These are phyloP conservation scores for Cheilosia scutellata DNA, from an alignment of 2,888 invertebrate species.

Conservation along the genomic window DNA sequence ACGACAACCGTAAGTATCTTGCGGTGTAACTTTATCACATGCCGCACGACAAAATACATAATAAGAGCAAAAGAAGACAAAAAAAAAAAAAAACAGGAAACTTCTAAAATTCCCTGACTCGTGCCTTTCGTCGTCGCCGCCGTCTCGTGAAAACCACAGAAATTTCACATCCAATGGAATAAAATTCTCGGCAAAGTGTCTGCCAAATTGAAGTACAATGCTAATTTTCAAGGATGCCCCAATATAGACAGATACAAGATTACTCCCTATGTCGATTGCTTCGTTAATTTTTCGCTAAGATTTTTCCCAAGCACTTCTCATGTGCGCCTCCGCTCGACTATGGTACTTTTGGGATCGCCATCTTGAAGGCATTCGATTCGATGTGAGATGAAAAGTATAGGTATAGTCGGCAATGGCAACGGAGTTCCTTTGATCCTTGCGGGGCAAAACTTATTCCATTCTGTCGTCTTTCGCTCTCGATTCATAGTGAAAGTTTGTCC, in stretches of 20 bases:
- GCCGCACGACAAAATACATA: constrained; percentile 62
- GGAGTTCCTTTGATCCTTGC: constrained; percentile 61
- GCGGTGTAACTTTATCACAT: constrained; percentile 72
- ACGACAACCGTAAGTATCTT: constrained; percentile 67
- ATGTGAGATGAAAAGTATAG: constrained; percentile 29
- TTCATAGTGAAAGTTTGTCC: constrained; percentile 66
- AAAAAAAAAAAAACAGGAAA: constrained; percentile 11
- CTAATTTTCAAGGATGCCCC: constrained; percentile 49
- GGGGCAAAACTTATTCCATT: constrained; percentile 49
- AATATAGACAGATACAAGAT: constrained; percentile 40
- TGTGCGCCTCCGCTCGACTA: neutral
- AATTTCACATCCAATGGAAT: constrained; percentile 14
- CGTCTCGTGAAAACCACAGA: constrained; percentile 26
- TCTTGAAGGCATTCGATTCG: constrained; percentile 35
- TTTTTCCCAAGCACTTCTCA: constrained; percentile 17
- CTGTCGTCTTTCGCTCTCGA: constrained; percentile 32
- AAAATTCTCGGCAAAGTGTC: constrained; percentile 12
- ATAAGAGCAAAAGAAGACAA: constrained; percentile 37
- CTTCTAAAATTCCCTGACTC: constrained; percentile 41
- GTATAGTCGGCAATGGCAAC: constrained; percentile 57
- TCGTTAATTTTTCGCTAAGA: constrained; percentile 70
- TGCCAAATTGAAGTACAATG: constrained; percentile 49
- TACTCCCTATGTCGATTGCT: constrained; percentile 64
- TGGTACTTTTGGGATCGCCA: neutral
- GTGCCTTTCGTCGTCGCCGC: neutral